phyloP scores from a whole-genome alignment of 2,113 vertebrate species.

The Petroica traversi region DNA sequence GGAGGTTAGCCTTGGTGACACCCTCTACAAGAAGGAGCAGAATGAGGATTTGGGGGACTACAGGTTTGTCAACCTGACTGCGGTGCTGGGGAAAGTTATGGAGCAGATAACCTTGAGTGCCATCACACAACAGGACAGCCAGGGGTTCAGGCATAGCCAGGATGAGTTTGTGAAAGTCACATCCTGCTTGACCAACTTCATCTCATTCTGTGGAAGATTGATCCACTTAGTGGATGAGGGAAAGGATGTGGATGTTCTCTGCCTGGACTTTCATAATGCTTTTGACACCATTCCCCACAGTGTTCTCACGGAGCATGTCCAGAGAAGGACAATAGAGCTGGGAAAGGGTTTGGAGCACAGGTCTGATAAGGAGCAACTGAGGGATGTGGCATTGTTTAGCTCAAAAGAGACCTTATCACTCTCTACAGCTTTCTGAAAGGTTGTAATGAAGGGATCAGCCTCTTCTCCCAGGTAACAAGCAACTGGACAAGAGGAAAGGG shows the following conservation, averaged over 20 bases:
- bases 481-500: neutral
- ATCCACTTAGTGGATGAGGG: neutral
- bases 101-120: neutral
- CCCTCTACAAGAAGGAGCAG: neutral
- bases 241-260: neutral
- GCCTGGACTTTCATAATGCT: neutral
- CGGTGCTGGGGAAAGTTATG: neutral
- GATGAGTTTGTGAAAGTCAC: neutral
- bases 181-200: neutral
- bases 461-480: neutral
- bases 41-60: neutral
- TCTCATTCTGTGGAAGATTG: neutral
- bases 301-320: fast-evolving
- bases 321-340: neutral
- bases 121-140: neutral
- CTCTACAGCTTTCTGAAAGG: neutral
- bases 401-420: neutral
- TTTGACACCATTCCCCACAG: neutral
- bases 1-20: neutral
- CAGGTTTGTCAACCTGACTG: neutral
- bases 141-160: neutral
- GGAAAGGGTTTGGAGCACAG: neutral
- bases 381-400: fast-evolving
- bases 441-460: neutral
- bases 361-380: neutral